Conservation (phyloP, 92 coral and sea anemone genomes). For the Heteractis magnifica region DNA sequence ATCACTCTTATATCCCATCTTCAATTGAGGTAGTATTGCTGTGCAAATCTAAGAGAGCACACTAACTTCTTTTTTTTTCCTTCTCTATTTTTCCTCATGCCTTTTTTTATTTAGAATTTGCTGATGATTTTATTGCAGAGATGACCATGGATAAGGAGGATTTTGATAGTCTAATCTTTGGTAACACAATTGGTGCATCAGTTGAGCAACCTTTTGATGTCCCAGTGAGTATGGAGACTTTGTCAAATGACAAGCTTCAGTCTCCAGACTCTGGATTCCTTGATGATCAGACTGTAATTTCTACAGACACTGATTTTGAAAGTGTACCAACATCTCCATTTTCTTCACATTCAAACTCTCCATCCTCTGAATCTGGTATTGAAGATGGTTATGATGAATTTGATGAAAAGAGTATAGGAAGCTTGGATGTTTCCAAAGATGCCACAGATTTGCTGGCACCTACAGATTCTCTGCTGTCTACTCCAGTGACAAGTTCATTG, state of each 20-base stretch:
- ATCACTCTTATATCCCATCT: neutral
- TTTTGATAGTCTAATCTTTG: conserved; percentile 37
- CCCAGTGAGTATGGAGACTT: conserved; percentile 15
- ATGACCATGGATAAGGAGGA: conserved; percentile 53
- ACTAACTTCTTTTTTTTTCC: neutral
- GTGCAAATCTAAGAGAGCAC: neutral
- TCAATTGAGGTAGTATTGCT: neutral
- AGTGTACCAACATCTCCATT: conserved; percentile 71
- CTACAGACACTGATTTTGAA: conserved; percentile 59
- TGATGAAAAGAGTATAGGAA: conserved; percentile 23
- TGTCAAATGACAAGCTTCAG: neutral
- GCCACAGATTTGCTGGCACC: neutral
- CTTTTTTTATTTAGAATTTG: conserved; percentile 17
- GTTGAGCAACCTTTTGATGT: conserved; percentile 24
- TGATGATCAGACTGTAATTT: conserved; percentile 35
- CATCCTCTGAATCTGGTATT: conserved; percentile 82
- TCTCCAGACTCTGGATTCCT: conserved; percentile 16
- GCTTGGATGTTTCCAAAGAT: conserved; percentile 11
- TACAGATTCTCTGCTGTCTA: neutral
- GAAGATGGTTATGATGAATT: conserved; percentile 78
- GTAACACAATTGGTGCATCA: conserved; percentile 8
- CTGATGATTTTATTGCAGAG: conserved; percentile 60
- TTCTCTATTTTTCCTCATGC: conserved; percentile 6
- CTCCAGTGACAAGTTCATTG: neutral
- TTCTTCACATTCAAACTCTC: conserved; percentile 62